Conservation (phyloP, 2,113 vertebrate species). For the Paralichthys olivaceus region DNA sequence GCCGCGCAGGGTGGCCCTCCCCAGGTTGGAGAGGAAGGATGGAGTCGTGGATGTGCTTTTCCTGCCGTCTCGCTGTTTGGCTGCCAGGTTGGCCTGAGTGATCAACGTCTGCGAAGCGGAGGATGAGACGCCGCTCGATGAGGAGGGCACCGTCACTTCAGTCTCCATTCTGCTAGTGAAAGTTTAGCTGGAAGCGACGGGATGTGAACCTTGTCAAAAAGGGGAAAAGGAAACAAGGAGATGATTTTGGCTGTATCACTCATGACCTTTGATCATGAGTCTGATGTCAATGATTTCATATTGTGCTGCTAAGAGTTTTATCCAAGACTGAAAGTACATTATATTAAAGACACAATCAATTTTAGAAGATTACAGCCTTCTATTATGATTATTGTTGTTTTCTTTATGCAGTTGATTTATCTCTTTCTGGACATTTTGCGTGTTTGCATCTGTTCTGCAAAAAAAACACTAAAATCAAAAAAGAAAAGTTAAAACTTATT, state of each 20-base stretch:
- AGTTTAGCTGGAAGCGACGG: constrained; percentile 1
- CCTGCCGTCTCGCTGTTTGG: constrained; percentile 69
- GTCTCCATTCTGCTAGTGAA: constrained; percentile 55
- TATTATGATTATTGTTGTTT: neutral
- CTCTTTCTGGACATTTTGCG: no score
- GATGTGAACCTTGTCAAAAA: constrained; percentile 4
- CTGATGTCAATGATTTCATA: no score
- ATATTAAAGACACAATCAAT: neutral
- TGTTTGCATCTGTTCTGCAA: neutral
- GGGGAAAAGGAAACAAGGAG: neutral
- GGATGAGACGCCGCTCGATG: constrained; percentile 20
- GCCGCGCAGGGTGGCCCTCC: constrained; percentile 90
- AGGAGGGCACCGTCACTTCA: constrained; percentile 46
- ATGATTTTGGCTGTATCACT: no score
- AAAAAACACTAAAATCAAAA: no score
- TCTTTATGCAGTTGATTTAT: neutral
- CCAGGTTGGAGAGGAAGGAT: constrained; percentile 90
- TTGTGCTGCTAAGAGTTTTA: no score
- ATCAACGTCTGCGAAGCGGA: constrained; percentile 15
- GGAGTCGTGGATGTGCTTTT: constrained; percentile 80
- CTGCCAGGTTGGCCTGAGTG: constrained; percentile 34
- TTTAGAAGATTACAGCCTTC: neutral
- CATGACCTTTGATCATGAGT: no score
- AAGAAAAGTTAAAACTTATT: no score
- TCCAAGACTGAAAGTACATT: neutral